These are phyloP conservation scores for Ranitomeya imitator DNA, from an alignment of 2,113 vertebrate genomes.

Conservation along the genomic window DNA sequence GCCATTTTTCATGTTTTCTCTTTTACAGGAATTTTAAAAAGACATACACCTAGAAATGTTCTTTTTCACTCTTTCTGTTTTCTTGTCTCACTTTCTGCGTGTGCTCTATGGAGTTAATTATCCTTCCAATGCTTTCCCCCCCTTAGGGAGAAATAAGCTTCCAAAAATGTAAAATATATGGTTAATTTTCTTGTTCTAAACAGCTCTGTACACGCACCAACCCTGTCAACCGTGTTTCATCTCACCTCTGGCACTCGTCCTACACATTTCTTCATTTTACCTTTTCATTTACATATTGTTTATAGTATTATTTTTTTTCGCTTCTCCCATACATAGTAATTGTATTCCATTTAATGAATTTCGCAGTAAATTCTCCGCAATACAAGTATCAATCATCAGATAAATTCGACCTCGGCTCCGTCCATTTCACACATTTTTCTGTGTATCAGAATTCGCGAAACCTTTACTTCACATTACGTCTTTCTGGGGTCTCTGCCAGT, in stretches of 20 bases:
- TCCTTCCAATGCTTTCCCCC: neutral
- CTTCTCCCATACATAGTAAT: neutral
- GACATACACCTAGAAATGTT: neutral
- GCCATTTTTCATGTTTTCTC: neutral
- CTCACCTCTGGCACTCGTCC: neutral
- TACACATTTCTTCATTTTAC: slow-evolving; percentile 4
- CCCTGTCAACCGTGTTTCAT: neutral
- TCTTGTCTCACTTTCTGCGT: neutral
- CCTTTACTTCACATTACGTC: neutral
- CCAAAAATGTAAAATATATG: slow-evolving; percentile 32
- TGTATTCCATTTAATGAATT: neutral
- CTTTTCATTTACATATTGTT: neutral
- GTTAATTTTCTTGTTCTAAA: slow-evolving; percentile 19
- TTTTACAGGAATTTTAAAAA: neutral
- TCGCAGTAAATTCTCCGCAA: neutral
- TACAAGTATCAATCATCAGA: neutral
- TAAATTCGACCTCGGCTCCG: neutral
- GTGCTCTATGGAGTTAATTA: neutral
- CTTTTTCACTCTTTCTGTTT: neutral
- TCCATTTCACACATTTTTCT: neutral
- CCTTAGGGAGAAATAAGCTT: neutral
- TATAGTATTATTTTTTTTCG: neutral
- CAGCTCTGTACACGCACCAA: neutral
- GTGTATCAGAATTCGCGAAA: neutral
- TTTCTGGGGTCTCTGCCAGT: neutral